Evolutionary conservation across 2,888 invertebrate species (phyloP), one percentile per base, ranked within the genome.

Genomic region (Aspidiotus rigidus): DNA sequence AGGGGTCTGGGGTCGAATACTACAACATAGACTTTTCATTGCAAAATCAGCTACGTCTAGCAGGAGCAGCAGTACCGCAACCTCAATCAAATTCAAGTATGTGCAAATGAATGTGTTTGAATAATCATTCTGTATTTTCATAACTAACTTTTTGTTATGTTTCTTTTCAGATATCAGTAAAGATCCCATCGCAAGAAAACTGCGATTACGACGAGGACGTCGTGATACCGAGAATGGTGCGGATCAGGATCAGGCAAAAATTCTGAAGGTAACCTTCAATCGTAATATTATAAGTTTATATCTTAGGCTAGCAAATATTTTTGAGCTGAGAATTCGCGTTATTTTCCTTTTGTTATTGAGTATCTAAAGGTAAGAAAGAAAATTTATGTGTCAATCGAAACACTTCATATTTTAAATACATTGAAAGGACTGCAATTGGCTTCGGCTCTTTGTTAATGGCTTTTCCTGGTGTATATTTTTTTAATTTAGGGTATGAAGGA

Each of bases 1-100:
- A 72, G 55, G 73, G 90, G 2, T 83, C 90, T 55, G 93, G 92
- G 0, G 79, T 93, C 62, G 91, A 92, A 77, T 99, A 90, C 80
- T 99, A 99, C 79, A 99, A 99, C 77, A 96, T 99, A 70, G 99
- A 99, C 81, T 99, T 99, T 81, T 96, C 97, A 0, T 81, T 99
- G 72, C 93, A 94, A 81, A 90, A 94, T 75, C 99, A 99, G 79
- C 80, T 99, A 69, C 83, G 92, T 73, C 79, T 94, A 73, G 96
- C 96, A 17, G 96, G 96, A 0, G 95, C 95, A 0, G 87, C 87
- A 71, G 86, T 90, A 9, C 88, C 90, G 2, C 83, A 85, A 67
- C 86, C 89, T 1, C 82, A 84, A 9, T 85, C 88, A 54, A 83
- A 87, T 9, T 84, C 83, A 72, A 85, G 88, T 88, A 76, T 80